These are phyloP conservation scores for Hoplias malabaricus DNA, from an alignment of 2,113 vertebrate species.

Conservation along the genomic window DNA sequence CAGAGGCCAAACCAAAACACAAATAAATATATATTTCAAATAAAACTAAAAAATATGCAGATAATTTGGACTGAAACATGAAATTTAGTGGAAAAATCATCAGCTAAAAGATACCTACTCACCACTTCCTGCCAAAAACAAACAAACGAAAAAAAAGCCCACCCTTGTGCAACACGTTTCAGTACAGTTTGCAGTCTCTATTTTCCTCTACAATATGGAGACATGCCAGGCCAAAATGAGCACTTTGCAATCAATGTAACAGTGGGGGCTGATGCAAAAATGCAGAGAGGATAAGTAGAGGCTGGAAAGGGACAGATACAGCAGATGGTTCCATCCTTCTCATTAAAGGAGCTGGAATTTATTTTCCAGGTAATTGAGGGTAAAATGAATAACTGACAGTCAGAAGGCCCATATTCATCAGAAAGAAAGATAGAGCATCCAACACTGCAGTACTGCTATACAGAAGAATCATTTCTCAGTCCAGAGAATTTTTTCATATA, in stretches of 20 bases:
- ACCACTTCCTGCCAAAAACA: background rate
- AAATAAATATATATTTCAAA: background rate
- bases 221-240: background rate
- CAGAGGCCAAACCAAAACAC: too few species aligned
- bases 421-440: background rate
- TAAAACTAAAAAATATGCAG: background rate
- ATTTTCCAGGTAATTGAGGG: conserved; percentile 31
- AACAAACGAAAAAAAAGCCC: background rate
- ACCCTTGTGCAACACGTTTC: background rate
- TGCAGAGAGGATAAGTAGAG: conserved; percentile 2
- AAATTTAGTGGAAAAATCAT: too few species aligned
- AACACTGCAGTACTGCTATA: background rate
- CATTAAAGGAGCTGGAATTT: conserved; percentile 20
- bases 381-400: conserved; percentile 28
- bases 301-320: conserved; percentile 22
- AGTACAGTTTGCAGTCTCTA: background rate
- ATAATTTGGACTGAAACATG: too few species aligned
- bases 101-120: background rate
- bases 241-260: conserved; percentile 8
- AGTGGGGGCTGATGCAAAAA: background rate
- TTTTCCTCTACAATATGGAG: background rate
- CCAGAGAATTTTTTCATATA: background rate
- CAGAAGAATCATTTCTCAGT: background rate
- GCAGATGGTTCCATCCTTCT: conserved; percentile 26
- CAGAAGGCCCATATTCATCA: background rate